Percentiles rank a stretch among this genome's conserved stretches.
These are phyloP conservation scores for Pseudorectes ferrugineus DNA, from an alignment of 2,113 vertebrate genomes.

Conservation along the genomic window DNA sequence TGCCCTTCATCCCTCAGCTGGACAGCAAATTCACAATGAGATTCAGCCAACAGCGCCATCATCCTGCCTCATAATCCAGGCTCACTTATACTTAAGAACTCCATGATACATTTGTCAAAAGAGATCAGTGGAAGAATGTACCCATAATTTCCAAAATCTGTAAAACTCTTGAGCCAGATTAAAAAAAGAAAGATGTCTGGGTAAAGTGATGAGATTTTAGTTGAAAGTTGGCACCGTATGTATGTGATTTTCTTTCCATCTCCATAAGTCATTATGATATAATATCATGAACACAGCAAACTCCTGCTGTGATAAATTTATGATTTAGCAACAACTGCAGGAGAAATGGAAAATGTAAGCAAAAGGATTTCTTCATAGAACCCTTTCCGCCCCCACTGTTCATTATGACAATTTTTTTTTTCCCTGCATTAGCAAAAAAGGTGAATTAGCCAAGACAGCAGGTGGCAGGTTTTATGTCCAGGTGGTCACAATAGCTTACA, in stretches of 20 bases:
- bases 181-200: neutral
- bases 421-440: neutral
- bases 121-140: neutral
- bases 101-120: neutral
- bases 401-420: neutral
- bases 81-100: neutral
- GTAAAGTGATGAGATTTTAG: neutral
- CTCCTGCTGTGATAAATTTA: slow-evolving; percentile 29
- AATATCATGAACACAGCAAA: neutral
- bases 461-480: neutral
- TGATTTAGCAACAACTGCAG: slow-evolving; percentile 8
- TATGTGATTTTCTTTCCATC: neutral
- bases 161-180: neutral
- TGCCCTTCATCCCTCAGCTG: neutral
- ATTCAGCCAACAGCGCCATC: neutral
- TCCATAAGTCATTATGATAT: neutral
- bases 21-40: neutral
- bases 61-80: neutral
- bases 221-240: neutral
- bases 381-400: neutral
- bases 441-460: neutral
- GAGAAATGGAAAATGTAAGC: slow-evolving; percentile 31
- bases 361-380: neutral
- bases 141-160: neutral
- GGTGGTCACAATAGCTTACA: neutral